Conservation (phyloP, 2,113 vertebrate species). For the Megaptera novaeangliae region DNA sequence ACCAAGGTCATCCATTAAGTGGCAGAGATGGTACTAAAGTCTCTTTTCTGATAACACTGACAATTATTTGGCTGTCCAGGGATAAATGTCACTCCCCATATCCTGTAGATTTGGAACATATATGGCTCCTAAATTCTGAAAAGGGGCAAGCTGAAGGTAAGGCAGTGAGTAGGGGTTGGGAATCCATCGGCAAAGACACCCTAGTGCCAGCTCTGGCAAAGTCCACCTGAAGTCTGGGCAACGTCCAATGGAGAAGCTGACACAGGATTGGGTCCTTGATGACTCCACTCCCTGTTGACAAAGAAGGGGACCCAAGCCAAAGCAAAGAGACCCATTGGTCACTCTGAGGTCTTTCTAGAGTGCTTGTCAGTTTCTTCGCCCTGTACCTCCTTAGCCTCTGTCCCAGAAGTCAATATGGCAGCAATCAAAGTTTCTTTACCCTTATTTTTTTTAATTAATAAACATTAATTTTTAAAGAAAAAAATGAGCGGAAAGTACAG, state of each 20-base stretch:
- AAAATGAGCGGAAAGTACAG: not conserved
- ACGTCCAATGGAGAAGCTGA: not conserved
- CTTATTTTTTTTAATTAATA: not conserved
- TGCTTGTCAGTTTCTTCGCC: not conserved
- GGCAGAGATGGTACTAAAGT: not conserved
- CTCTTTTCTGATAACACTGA: not conserved
- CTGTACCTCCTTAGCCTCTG: not conserved
- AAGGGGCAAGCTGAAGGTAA: not conserved
- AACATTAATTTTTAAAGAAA: not conserved
- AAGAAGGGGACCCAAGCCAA: not conserved
- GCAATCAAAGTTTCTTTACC: not conserved
- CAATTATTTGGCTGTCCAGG: not conserved
- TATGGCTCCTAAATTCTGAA: not conserved
- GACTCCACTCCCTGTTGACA: not conserved
- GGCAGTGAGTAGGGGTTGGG: not conserved
- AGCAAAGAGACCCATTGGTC: not conserved
- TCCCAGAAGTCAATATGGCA: not conserved
- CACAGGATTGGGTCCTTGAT: not conserved
- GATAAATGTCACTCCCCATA: not conserved
- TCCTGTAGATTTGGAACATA: not conserved
- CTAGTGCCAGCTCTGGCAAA: not conserved
- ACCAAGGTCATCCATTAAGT: not conserved
- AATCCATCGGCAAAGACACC: not conserved
- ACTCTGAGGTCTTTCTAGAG: not conserved
- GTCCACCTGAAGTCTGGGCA: not conserved